A percentile compares a stretch with the other conserved stretches of the same genome.
These are phyloP conservation scores for Prunella himalayana DNA, from an alignment of 2,113 vertebrate genomes.

Conservation along the genomic window DNA sequence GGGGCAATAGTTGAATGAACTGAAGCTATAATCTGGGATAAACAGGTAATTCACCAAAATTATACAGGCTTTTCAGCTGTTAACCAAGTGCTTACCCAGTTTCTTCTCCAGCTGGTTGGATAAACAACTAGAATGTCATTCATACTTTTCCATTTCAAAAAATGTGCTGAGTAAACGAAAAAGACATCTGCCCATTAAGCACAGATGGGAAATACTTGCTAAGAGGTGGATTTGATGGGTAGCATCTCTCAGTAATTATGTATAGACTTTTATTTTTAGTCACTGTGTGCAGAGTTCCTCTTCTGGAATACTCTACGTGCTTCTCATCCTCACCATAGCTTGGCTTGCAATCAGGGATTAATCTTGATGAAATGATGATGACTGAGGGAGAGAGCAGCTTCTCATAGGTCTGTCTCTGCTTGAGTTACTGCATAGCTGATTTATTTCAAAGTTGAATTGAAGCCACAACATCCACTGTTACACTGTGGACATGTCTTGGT, in stretches of 20 bases:
- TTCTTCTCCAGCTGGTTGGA: slow-evolving; percentile 29
- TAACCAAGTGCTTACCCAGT: slow-evolving; percentile 6
- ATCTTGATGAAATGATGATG: background rate
- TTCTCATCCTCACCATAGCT: background rate
- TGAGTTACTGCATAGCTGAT: background rate
- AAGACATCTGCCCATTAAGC: slow-evolving; percentile 31
- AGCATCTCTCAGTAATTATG: slow-evolving; percentile 14
- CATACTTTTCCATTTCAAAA: background rate
- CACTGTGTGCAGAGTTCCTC: background rate
- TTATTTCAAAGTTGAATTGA: background rate
- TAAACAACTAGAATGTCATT: slow-evolving; percentile 25
- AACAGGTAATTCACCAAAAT: background rate
- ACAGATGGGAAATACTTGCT: slow-evolving; percentile 39
- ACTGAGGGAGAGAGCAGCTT: background rate
- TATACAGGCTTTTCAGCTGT: background rate
- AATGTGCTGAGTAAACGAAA: slow-evolving; percentile 43
- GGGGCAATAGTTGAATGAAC: background rate
- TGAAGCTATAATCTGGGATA: background rate
- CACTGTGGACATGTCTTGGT: background rate
- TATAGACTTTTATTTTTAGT: slow-evolving; percentile 36
- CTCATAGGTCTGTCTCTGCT: background rate
- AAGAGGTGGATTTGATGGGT: slow-evolving; percentile 19
- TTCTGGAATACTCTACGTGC: background rate
- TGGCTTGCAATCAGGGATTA: background rate
- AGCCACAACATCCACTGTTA: background rate